Evolutionary conservation across 2,888 invertebrate species (phyloP).

Genomic region (Leptogaster cylindrica): DNA sequence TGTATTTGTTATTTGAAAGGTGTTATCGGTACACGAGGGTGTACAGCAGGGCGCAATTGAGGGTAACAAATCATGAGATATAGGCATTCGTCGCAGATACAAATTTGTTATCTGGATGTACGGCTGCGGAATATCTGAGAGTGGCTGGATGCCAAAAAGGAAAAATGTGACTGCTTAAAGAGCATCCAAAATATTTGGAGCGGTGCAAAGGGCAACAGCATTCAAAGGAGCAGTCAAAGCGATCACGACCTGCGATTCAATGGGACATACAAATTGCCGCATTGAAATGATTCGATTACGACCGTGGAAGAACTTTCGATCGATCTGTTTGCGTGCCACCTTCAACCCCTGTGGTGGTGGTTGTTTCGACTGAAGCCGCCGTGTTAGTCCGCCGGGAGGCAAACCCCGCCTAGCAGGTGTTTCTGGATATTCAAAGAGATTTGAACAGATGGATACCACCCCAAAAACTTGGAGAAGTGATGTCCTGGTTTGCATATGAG

Average conservation of each 20-base stretch:
- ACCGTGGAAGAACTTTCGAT: slow-evolving; percentile 15
- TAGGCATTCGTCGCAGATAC: slow-evolving; percentile 1
- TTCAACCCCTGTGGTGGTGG: neutral
- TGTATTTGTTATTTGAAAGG: no score
- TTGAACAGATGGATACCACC: slow-evolving; percentile 6
- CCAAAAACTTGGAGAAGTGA: neutral
- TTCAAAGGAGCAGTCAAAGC: slow-evolving; percentile 27
- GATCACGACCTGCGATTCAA: slow-evolving; percentile 37
- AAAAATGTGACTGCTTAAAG: slow-evolving; percentile 27
- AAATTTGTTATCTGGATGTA: slow-evolving; percentile 12
- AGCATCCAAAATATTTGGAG: slow-evolving; percentile 11
- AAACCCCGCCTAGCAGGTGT: slow-evolving; percentile 4
- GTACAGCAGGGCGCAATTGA: no score
- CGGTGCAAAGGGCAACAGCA: slow-evolving; percentile 22
- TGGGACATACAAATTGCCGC: slow-evolving; percentile 39
- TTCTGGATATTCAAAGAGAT: neutral
- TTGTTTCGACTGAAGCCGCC: neutral
- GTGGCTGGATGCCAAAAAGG: neutral
- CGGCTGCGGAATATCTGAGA: slow-evolving; percentile 5
- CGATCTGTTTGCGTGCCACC: slow-evolving; percentile 11
- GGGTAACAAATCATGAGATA: slow-evolving; percentile 11
- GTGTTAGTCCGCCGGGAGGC: slow-evolving; percentile 5
- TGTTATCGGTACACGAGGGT: no score
- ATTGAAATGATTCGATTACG: slow-evolving; percentile 39
- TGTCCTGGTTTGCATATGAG: slow-evolving; percentile 1